phyloP scores from a whole-genome alignment of 2,888 invertebrate species.

The Caenorhabditis doughertyi region DNA sequence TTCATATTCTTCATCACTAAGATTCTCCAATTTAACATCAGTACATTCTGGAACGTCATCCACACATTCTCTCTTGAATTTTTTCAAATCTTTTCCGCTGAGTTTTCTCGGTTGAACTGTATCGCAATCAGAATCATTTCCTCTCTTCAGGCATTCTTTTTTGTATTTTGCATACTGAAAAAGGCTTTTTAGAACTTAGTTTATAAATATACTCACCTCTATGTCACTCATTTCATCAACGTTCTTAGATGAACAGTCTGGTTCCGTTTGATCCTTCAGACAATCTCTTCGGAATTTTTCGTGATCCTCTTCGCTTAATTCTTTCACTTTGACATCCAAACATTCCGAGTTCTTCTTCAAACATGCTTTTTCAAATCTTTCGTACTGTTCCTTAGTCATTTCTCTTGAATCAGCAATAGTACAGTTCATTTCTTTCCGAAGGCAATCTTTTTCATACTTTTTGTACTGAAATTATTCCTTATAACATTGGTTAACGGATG shows the following conservation, averaged over 20 bases:
- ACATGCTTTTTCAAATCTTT: slow-evolving; percentile 22
- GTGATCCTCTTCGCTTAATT: slow-evolving; percentile 16
- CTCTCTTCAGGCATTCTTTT: slow-evolving; percentile 6
- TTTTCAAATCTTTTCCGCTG: background rate
- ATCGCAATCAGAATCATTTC: slow-evolving; percentile 12
- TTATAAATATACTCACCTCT: background rate
- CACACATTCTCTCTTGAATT: slow-evolving; percentile 24
- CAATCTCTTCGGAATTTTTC: slow-evolving; percentile 9
- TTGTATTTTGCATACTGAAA: slow-evolving; percentile 9
- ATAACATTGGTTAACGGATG: background rate
- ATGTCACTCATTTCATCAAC: slow-evolving; percentile 14
- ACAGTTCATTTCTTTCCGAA: background rate
- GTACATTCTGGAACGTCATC: slow-evolving; percentile 4
- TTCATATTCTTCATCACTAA: slow-evolving; percentile 20
- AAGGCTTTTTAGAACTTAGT: background rate
- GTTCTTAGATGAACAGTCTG: slow-evolving; percentile 14
- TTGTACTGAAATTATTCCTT: slow-evolving; percentile 4
- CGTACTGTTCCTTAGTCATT: slow-evolving; percentile 20
- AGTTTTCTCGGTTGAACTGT: slow-evolving; percentile 10
- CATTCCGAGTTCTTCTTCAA: slow-evolving; percentile 17
- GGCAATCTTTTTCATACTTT: slow-evolving; percentile 21
- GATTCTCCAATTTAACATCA: slow-evolving; percentile 4
- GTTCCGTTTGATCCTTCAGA: background rate
- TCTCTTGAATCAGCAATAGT: slow-evolving; percentile 7
- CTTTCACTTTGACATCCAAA: background rate